These are phyloP conservation scores for Neoseiulus cucumeris DNA, from an alignment of 1,140 invertebrate genomes.

Conservation along the genomic window DNA sequence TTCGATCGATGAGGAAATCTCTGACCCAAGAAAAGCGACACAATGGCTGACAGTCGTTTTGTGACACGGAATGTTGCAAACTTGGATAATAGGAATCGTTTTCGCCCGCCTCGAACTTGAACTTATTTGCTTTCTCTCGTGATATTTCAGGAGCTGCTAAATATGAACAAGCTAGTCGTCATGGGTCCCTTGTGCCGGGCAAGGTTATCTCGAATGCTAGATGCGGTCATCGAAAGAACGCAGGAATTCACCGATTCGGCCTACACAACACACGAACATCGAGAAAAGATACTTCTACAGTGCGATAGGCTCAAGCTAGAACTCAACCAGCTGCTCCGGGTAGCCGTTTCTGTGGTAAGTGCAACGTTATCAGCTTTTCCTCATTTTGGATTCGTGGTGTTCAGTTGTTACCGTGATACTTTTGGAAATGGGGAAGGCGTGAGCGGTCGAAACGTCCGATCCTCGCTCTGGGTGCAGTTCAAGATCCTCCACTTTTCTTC, in stretches of 20 bases:
- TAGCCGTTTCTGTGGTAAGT: slow-evolving; percentile 60
- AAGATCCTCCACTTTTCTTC: no score
- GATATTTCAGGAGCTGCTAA: slow-evolving; percentile 42
- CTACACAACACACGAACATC: slow-evolving; percentile 87
- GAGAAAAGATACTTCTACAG: slow-evolving; percentile 78
- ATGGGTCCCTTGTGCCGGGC: slow-evolving; percentile 41
- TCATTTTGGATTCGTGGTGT: slow-evolving; percentile 16
- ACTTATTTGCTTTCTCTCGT: slow-evolving; percentile 10
- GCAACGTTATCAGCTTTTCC: neutral
- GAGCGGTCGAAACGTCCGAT: no score
- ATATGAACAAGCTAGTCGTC: slow-evolving; percentile 50
- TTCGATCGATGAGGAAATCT: no score
- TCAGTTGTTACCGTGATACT: neutral
- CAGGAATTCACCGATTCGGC: slow-evolving; percentile 94
- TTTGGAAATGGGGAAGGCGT: neutral
- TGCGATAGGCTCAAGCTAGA: slow-evolving; percentile 66
- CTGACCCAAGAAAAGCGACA: no score
- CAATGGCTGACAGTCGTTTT: no score
- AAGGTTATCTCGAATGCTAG: slow-evolving; percentile 56
- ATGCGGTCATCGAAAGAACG: slow-evolving; percentile 75
- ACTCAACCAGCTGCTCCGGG: slow-evolving; percentile 59
- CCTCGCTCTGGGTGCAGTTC: no score
- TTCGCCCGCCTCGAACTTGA: no score
- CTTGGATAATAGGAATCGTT: no score
- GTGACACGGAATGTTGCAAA: no score